Percentiles rank a stretch among this genome's conserved stretches.
These are phyloP conservation scores for Enteromius trimaculatus DNA, from an alignment of 2,797 vertebrate species.

Conservation along the genomic window DNA sequence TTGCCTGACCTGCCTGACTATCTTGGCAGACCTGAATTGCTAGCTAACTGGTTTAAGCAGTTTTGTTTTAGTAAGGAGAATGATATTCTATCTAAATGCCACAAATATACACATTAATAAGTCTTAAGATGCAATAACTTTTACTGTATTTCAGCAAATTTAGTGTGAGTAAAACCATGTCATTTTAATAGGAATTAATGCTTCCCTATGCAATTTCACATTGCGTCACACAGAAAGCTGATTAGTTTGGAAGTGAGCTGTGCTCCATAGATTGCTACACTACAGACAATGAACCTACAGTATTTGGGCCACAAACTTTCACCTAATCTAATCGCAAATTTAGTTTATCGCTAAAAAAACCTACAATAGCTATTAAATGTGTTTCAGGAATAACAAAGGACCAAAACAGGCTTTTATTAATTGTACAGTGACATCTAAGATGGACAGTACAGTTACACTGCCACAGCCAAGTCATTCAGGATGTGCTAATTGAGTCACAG, in stretches of 20 bases:
- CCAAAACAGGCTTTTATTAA: slow-evolving; percentile 19
- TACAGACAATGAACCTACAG: neutral
- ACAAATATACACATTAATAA: neutral
- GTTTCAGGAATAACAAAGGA: neutral
- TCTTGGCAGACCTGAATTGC: neutral
- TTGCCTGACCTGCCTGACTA: neutral
- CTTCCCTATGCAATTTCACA: neutral
- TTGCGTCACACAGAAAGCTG: neutral
- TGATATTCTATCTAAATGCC: neutral
- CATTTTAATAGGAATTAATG: neutral
- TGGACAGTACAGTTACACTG: slow-evolving; percentile 71
- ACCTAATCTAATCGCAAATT: neutral
- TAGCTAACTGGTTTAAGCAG: slow-evolving; percentile 8
- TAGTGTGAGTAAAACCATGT: neutral
- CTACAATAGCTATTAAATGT: neutral
- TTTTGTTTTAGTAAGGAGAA: neutral
- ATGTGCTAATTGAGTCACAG: slow-evolving; percentile 82
- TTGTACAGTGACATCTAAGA: slow-evolving; percentile 46
- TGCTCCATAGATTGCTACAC: neutral
- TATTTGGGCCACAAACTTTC: neutral
- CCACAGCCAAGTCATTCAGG: slow-evolving; percentile 79
- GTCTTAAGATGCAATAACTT: neutral
- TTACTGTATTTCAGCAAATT: neutral
- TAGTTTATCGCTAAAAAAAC: neutral
- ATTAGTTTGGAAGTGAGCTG: neutral